A percentile compares a stretch with the other conserved stretches of the same genome.
phyloP scores from a whole-genome alignment of 2,113 vertebrate species.

The Pavo muticus region DNA sequence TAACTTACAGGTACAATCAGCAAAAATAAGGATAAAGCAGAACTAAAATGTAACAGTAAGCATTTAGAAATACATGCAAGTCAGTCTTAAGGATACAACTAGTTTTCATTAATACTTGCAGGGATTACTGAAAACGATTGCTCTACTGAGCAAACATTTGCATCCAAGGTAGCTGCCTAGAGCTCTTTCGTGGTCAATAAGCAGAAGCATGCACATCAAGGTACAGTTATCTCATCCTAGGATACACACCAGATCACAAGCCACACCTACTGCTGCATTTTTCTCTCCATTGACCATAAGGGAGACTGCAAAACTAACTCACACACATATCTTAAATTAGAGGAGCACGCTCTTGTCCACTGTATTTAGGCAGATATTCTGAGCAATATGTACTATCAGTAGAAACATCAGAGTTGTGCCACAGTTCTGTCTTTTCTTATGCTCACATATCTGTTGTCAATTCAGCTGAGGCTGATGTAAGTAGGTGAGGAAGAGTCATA shows the following conservation, averaged over 20 bases:
- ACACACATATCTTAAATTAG: not conserved
- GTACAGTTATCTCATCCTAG: not conserved
- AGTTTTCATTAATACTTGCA: not conserved
- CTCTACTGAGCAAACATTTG: not conserved
- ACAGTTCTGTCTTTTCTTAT: not conserved
- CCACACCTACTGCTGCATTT: not conserved
- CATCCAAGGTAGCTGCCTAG: not conserved
- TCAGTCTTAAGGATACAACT: not conserved
- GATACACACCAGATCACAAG: not conserved
- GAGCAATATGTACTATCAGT: rapidly evolving
- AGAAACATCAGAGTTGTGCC: not conserved
- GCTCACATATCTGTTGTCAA: not conserved
- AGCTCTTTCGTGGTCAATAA: not conserved
- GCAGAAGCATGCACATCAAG: not conserved
- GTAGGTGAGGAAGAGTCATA: not conserved
- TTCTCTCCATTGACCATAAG: not conserved
- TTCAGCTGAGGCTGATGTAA: not conserved
- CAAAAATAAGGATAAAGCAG: not conserved
- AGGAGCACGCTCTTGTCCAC: not conserved
- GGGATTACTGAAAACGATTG: not conserved
- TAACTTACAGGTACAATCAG: not conserved
- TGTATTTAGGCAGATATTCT: not conserved
- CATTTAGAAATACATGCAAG: not conserved
- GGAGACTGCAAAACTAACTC: not conserved
- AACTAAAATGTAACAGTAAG: not conserved